Base-by-base conservation (phyloP, 2,797 vertebrate species). In the Aulostomus chinensis region DNA sequence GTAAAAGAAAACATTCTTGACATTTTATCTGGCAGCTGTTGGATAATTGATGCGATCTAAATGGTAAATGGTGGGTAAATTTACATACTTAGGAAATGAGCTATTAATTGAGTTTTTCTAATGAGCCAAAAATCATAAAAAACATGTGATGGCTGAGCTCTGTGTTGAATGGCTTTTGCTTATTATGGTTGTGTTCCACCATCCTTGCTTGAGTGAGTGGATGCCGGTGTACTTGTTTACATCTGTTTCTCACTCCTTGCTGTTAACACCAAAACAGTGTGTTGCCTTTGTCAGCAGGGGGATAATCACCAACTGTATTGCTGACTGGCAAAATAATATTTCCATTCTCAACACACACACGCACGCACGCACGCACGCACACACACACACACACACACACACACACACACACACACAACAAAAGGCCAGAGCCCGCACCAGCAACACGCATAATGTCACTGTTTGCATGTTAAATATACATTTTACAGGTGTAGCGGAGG, bases 201-300 rank as follows among this genome's bases (percentile, higher is more conserved):
- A 45, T 56, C 13, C 29, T 29, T 38, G 15, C 9, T 5, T 17
- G n/a, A 32, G 8, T 29, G 7, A 8, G 25, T 13, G 4, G 7
- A 66, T 50, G 50, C 43, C 58, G 63, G 46, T 28, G 16, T 20
- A 42, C 30, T 13, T 79, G 60, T 81, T 81, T 62, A 68, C 48
- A 24, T 52, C 35, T 33, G 16, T 59, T 41, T 46, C 12, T 21
- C 65, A 16, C 31, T n/a, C n/a, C n/a, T 47, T 37, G 46, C 41
- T 76, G 67, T 73, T 66, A 54, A 69, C 55, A 72, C 52, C 53
- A 76, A 75, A 82, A 84, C 73, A 81, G 2, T 7, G 20, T 34
- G 50, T 24, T 50, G 42, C 40, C 33, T 58, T 37, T 60, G 59
- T 84, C 82, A 79, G 75, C 82, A 75, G 30, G 18, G 12, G 29